These are phyloP conservation scores for Lasius fuliginosus DNA, from an alignment of 2,888 invertebrate genomes.

Conservation along the genomic window DNA sequence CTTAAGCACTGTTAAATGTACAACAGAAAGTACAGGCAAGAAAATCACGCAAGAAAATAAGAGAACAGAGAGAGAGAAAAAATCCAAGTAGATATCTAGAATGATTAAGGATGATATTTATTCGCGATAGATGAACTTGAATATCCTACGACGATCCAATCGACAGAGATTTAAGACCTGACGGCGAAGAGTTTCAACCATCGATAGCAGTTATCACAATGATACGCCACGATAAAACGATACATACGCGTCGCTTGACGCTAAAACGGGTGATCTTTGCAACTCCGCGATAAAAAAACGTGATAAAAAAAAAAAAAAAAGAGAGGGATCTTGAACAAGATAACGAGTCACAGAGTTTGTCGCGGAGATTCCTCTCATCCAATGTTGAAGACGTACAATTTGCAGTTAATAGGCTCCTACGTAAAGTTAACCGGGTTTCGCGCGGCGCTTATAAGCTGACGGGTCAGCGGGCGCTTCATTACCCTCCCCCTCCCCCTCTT, in stretches of 20 bases:
- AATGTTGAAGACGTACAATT: too few species aligned
- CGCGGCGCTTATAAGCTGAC: not conserved
- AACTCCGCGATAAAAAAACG: too few species aligned
- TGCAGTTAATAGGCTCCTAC: too few species aligned
- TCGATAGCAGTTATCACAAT: not conserved
- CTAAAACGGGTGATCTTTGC: too few species aligned
- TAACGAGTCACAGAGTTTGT: too few species aligned
- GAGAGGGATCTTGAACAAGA: too few species aligned
- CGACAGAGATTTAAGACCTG: not conserved
- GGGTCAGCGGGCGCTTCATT: constrained; percentile 22
- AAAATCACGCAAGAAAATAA: not conserved
- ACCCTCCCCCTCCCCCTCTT: not conserved
- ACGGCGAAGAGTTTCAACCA: not conserved
- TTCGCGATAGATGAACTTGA: not conserved
- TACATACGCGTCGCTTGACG: too few species aligned
- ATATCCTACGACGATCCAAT: not conserved
- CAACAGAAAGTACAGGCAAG: not conserved
- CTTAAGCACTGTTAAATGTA: not conserved
- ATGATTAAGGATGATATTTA: not conserved
- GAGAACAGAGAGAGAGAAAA: not conserved
- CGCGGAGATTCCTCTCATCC: too few species aligned
- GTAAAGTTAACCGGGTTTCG: not conserved
- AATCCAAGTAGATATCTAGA: not conserved
- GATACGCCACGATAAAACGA: not conserved
- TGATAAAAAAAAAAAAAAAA: too few species aligned